phyloP scores from a whole-genome alignment of 2,113 vertebrate genomes.

The Tragelaphus buxtoni region DNA sequence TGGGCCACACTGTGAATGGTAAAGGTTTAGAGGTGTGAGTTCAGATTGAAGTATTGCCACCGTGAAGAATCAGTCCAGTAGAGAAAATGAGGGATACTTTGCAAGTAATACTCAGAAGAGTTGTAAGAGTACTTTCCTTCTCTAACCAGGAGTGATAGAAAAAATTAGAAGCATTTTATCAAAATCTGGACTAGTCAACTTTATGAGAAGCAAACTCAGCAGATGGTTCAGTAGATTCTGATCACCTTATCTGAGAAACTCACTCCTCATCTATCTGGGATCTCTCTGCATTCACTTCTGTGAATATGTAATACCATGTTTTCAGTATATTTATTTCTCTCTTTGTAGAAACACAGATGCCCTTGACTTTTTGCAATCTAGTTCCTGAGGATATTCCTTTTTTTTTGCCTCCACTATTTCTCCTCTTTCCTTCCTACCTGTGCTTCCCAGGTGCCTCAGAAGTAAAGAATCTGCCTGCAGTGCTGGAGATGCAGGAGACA shows the following conservation, averaged over 20 bases:
- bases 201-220: background rate
- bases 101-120: background rate
- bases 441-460: background rate
- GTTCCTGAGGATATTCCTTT: background rate
- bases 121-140: background rate
- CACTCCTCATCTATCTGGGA: background rate
- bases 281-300: background rate
- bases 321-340: background rate
- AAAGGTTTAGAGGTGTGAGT: background rate
- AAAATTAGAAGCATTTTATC: background rate
- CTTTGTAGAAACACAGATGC: background rate
- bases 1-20: background rate
- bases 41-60: background rate
- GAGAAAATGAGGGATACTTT: background rate
- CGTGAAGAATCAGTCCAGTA: background rate
- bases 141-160: background rate
- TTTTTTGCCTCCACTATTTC: background rate
- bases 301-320: background rate
- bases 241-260: background rate
- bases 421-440: background rate
- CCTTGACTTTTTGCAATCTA: background rate
- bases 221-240: background rate
- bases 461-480: background rate
- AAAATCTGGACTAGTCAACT: background rate
- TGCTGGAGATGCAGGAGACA: background rate